Conservation (phyloP, 2,113 vertebrate genomes). For the Psammodynastes pulverulentus region DNA sequence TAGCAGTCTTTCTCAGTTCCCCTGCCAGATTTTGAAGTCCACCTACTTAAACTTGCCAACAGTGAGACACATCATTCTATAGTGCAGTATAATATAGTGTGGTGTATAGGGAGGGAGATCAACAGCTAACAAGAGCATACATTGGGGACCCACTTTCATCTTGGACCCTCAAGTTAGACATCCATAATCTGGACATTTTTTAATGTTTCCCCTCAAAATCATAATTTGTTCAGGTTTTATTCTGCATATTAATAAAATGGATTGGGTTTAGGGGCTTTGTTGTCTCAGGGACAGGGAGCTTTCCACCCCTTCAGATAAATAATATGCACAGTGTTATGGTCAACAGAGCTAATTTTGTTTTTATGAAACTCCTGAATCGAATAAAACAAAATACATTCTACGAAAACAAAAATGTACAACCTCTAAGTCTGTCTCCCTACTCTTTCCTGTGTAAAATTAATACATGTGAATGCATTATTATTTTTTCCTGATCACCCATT, state of each 20-base stretch:
- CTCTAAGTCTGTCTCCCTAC: neutral
- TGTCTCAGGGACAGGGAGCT: neutral
- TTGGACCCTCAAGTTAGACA: neutral
- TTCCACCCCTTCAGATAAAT: neutral
- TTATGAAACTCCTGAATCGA: neutral
- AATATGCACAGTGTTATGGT: neutral
- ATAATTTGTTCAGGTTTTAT: neutral
- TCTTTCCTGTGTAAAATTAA: neutral
- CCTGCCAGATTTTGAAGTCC: no score
- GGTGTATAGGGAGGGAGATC: neutral
- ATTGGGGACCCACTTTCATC: neutral
- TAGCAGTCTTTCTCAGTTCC: neutral
- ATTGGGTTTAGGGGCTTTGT: neutral
- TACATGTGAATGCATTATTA: neutral
- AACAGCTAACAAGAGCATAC: neutral
- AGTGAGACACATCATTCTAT: neutral
- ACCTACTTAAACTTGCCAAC: neutral
- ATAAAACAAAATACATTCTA: neutral
- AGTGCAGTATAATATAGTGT: neutral
- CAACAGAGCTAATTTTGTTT: neutral
- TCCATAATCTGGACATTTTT: neutral
- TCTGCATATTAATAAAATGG: neutral
- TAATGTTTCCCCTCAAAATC: neutral
- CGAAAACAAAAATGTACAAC: neutral
- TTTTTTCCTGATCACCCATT: constrained; percentile 1